Percentiles rank a stretch among this genome's conserved stretches.
phyloP scores from a whole-genome alignment of 2,113 vertebrate species.

The Chionodraco myersi region DNA sequence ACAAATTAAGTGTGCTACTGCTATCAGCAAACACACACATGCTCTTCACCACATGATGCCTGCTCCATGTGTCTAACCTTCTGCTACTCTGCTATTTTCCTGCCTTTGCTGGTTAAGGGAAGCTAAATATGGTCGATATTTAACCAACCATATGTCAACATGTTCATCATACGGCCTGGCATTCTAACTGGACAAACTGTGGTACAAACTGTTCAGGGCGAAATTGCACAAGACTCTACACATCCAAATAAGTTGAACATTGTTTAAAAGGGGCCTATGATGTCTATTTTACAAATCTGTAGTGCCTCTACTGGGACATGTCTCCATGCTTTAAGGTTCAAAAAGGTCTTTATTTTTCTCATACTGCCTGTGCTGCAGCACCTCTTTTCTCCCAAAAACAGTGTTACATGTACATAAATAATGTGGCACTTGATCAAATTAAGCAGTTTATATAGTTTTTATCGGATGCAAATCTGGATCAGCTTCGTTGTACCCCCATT shows the following conservation, averaged over 20 bases:
- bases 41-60: conserved; percentile 21
- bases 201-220: not conserved
- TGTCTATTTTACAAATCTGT: too few relatives aligned
- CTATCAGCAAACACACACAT: not conserved
- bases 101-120: conserved; percentile 16
- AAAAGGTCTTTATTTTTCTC: too few relatives aligned
- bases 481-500: too few relatives aligned
- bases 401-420: not conserved
- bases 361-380: too few relatives aligned
- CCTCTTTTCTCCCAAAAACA: too few relatives aligned
- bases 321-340: too few relatives aligned
- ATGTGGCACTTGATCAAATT: not conserved
- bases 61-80: conserved; percentile 56
- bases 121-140: conserved; percentile 25
- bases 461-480: too few relatives aligned
- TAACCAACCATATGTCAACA: conserved; percentile 39
- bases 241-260: too few relatives aligned
- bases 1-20: conserved; percentile 2
- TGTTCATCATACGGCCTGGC: conserved; percentile 31
- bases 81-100: conserved; percentile 36
- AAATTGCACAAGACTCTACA: too few relatives aligned
- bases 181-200: conserved; percentile 1
- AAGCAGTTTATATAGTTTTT: not conserved
- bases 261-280: too few relatives aligned
- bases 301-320: too few relatives aligned